Conservation (phyloP, 2,797 vertebrate species). For the Gallirallus australis region DNA sequence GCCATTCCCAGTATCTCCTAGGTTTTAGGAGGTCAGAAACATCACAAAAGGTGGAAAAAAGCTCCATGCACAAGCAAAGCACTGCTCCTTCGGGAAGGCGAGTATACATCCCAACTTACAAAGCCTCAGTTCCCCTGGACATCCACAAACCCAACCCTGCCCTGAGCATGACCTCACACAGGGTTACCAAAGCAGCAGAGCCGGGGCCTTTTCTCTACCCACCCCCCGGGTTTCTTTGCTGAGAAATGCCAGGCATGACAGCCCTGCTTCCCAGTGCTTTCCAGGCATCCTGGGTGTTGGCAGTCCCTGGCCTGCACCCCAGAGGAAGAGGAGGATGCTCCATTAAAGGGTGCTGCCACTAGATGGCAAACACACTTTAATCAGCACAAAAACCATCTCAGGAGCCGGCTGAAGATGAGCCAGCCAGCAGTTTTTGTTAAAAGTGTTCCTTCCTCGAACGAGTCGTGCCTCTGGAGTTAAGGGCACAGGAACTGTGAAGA, state of each 20-base stretch:
- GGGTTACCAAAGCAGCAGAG: background rate
- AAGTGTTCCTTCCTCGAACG: background rate
- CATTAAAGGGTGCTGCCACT: constrained; percentile 59
- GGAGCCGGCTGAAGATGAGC: background rate
- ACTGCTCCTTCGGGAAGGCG: background rate
- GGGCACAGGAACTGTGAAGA: background rate
- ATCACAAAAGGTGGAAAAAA: background rate
- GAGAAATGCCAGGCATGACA: background rate
- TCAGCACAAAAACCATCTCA: constrained; percentile 8
- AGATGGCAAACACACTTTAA: constrained; percentile 77
- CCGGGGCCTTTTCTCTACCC: background rate
- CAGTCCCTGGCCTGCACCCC: background rate
- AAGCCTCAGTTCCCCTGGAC: background rate
- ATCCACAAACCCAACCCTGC: background rate
- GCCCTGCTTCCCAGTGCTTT: background rate
- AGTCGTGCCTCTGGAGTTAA: background rate
- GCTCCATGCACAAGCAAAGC: background rate
- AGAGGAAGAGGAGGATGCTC: background rate
- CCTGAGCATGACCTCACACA: fast-evolving
- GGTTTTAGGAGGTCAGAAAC: background rate
- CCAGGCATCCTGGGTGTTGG: background rate
- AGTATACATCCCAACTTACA: background rate
- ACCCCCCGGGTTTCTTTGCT: background rate
- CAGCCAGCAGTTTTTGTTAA: background rate
- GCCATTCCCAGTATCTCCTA: fast-evolving